phyloP scores from a whole-genome alignment of 2,113 vertebrate species.

The Etia nguti region DNA sequence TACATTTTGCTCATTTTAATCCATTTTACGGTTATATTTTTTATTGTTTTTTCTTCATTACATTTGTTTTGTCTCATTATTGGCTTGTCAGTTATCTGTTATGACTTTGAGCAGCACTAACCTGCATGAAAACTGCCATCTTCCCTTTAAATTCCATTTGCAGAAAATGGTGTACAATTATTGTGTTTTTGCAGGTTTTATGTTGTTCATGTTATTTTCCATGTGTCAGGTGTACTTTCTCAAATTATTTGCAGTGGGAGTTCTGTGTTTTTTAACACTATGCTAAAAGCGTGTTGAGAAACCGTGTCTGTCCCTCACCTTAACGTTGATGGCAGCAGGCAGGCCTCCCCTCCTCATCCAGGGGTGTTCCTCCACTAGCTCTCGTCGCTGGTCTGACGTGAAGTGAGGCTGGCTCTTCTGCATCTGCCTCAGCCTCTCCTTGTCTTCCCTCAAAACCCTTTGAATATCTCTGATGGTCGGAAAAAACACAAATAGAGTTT shows the following conservation, averaged over 20 bases:
- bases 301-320: constrained; percentile 51
- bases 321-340: constrained; percentile 79
- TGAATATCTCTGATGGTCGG: constrained; percentile 73
- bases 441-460: constrained; percentile 83
- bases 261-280: background rate
- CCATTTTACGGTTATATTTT: background rate
- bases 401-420: constrained; percentile 88
- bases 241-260: background rate
- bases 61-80: background rate
- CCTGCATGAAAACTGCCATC: rapidly evolving
- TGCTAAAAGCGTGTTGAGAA: background rate
- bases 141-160: background rate
- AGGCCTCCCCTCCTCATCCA: constrained; percentile 85
- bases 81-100: background rate
- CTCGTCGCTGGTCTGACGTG: constrained; percentile 80
- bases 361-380: constrained; percentile 84
- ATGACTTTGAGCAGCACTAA: background rate
- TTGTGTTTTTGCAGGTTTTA: background rate
- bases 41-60: background rate
- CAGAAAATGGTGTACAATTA: background rate
- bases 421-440: constrained; percentile 81
- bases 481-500: background rate
- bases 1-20: background rate
- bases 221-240: background rate
- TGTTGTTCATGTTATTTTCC: background rate